Conservation (phyloP, 2,113 vertebrate species). For the Rhabdornis inornatus region DNA sequence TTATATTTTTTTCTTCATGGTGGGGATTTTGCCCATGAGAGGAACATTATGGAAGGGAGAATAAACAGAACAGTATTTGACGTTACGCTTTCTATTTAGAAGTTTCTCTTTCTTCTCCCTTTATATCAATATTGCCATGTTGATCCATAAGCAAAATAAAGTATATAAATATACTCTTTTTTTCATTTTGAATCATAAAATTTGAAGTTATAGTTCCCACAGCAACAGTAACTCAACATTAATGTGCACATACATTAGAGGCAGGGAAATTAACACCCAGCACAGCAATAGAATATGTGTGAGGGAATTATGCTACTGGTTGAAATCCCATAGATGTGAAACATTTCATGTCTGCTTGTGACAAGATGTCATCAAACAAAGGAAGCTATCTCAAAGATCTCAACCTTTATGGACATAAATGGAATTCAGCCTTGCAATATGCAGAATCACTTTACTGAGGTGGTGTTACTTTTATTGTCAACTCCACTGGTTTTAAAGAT, state of each 20-base stretch:
- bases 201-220: conserved; percentile 50
- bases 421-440: neutral
- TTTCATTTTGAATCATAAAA: conserved; percentile 25
- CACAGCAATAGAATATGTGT: neutral
- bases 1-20: neutral
- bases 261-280: conserved; percentile 18
- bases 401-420: neutral
- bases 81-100: neutral
- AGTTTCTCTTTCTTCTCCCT: conserved; percentile 15
- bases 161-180: neutral
- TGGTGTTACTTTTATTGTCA: neutral
- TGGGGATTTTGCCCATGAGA: neutral
- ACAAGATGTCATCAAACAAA: neutral
- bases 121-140: conserved; percentile 4
- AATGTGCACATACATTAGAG: conserved; percentile 32
- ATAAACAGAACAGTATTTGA: neutral
- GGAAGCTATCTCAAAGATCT: neutral
- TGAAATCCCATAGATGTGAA: neutral
- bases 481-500: neutral
- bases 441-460: neutral
- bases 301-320: neutral
- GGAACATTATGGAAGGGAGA: neutral
- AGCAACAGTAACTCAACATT: conserved; percentile 43
- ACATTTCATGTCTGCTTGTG: neutral
- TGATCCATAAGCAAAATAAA: conserved; percentile 41